Conservation (phyloP, 2,113 vertebrate genomes). For the Theristicus caerulescens region DNA sequence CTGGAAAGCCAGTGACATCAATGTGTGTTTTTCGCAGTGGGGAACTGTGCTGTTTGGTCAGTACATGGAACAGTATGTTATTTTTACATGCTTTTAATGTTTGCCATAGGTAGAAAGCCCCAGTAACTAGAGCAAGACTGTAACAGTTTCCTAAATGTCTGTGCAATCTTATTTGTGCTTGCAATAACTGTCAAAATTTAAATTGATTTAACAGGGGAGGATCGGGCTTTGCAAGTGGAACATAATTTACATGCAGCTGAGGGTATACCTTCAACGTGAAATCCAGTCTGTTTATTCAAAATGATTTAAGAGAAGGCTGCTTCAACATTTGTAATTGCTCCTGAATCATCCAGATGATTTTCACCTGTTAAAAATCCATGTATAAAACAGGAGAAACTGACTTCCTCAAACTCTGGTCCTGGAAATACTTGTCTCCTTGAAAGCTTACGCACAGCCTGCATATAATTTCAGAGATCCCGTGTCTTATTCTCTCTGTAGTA, state of each 20-base stretch:
- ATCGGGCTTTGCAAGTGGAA: neutral
- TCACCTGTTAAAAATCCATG: neutral
- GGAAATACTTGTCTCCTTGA: neutral
- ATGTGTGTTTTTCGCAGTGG: neutral
- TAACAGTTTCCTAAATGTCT: neutral
- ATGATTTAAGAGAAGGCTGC: neutral
- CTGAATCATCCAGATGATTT: neutral
- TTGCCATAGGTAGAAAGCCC: neutral
- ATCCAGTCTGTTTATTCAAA: neutral
- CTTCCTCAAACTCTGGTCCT: neutral
- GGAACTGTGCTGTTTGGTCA: neutral
- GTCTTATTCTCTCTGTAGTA: neutral
- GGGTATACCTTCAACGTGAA: neutral
- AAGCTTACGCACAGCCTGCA: neutral
- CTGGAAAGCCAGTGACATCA: neutral
- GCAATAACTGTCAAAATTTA: neutral
- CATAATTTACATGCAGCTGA: neutral
- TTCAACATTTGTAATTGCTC: neutral
- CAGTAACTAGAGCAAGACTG: neutral
- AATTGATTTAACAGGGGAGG: neutral
- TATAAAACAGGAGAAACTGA: neutral
- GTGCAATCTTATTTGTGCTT: neutral
- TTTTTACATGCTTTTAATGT: conserved; percentile 12
- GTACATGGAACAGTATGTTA: neutral
- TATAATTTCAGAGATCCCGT: neutral